Evolutionary conservation across 2,888 invertebrate species (phyloP), one percentile per base, ranked within the genome.

Genomic region (Pimpla rufipes): DNA sequence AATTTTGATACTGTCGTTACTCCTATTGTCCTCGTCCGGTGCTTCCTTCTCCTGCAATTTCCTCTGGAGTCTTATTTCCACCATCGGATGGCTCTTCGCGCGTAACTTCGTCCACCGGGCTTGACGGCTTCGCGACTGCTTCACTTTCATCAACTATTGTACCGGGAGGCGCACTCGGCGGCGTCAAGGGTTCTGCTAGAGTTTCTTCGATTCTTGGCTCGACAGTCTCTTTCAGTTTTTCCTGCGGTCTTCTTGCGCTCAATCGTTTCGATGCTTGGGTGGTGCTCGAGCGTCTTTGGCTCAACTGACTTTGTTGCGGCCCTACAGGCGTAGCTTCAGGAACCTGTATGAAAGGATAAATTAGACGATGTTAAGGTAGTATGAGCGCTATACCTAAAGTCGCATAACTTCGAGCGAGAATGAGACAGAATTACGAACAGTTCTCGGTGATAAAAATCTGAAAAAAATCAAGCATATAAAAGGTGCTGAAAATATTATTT

Each of bases 71-170:
- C 10, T 40, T 18, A 64, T 45, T 45, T 66, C 35, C 67, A 3
- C 57, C 40, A 18, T 57, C 66, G n/a, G 42, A 10, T 2, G 77
- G 55, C 11, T 6, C 7, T 21, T 64, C 80, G 37, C 59, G 80
- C 50, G 78, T 35, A 29, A 57, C 68, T 64, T 74, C 62, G 29
- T 80, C 80, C 21, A 8, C 47, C 3, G 66, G 74, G 1, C 52
- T 74, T 1, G 47, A 35, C 16, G 55, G 64, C 21, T 78, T 80
- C 4, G 77, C 64, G 16, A 78, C 23, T 6, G 57, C 13, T 7
- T 83, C 80, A 16, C 21, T 79, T 4, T 79, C 80, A 47, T 83
- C 78, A 16, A 73, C 67, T 21, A 75, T 52, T n/a, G 66, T 75
- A 7, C 50, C 71, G 10, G 70, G 52, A 8, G 78, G 80, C n/a